Conservation (phyloP, 92 coral and sea anemone species). For the Epizoanthus stellaris region DNA sequence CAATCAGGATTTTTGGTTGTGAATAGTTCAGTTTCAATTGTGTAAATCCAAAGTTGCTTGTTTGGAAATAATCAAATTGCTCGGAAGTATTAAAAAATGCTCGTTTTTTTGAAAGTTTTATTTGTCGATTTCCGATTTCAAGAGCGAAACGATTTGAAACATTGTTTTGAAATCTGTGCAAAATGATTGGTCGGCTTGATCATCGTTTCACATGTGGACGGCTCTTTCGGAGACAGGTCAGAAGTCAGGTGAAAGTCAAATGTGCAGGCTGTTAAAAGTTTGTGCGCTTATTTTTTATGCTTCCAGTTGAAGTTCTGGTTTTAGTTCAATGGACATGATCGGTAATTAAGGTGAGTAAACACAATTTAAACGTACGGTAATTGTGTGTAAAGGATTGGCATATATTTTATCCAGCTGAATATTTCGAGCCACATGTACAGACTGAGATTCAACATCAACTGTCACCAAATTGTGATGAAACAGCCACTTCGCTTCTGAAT, state of each 20-base stretch:
- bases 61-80: slow-evolving; percentile 21
- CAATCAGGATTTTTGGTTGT: slow-evolving; percentile 30
- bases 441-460: slow-evolving; percentile 1
- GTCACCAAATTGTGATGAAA: slow-evolving; percentile 29
- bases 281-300: slow-evolving; percentile 30
- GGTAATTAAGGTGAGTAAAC: slow-evolving; percentile 37
- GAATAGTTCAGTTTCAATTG: slow-evolving; percentile 34
- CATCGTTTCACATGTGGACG: slow-evolving; percentile 27
- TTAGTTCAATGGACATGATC: slow-evolving; percentile 40
- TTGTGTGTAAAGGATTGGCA: slow-evolving; percentile 29
- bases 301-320: slow-evolving; percentile 37
- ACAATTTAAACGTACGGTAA: slow-evolving; percentile 31
- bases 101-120: slow-evolving; percentile 22
- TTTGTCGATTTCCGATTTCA: no score
- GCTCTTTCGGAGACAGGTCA: slow-evolving; percentile 41
- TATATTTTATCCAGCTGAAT: slow-evolving; percentile 25
- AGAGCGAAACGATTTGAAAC: slow-evolving; percentile 37
- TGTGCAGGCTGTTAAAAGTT: slow-evolving; percentile 36
- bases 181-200: slow-evolving; percentile 32
- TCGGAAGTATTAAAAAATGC: slow-evolving; percentile 20
- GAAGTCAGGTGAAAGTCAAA: slow-evolving; percentile 38
- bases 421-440: slow-evolving; percentile 20
- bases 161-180: slow-evolving; percentile 39
- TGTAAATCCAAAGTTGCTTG: slow-evolving; percentile 35
- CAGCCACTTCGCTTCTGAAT: slow-evolving; percentile 33